Evolutionary conservation across 2,888 invertebrate species (phyloP).

Genomic region (Zaprionus obscuricornis): DNA sequence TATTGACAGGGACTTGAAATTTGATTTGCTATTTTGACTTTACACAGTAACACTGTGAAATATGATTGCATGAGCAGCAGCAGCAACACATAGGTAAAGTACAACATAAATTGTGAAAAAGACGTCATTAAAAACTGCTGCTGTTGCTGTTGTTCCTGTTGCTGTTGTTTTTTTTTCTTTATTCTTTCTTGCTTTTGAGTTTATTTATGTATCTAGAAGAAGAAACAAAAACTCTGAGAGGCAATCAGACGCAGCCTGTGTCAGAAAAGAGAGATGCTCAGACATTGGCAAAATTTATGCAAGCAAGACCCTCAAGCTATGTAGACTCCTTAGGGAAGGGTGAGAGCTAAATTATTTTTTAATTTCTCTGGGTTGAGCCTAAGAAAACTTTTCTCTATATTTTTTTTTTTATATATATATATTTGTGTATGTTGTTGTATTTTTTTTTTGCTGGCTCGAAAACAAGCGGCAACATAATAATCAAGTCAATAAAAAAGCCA

Average conservation of each 20-base stretch:
- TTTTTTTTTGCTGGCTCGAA: slow-evolving; percentile 30
- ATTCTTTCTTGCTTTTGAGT: too few species aligned
- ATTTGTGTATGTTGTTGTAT: background rate
- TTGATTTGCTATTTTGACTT: too few species aligned
- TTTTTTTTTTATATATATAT: background rate
- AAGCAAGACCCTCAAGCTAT: slow-evolving; percentile 49
- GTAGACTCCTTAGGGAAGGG: background rate
- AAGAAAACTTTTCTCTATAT: slow-evolving; percentile 55
- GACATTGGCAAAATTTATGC: slow-evolving; percentile 64
- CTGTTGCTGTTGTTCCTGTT: background rate
- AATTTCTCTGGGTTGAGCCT: slow-evolving; percentile 60
- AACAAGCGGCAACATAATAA: slow-evolving; percentile 78
- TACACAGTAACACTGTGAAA: slow-evolving; percentile 34
- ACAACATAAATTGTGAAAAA: slow-evolving; percentile 45
- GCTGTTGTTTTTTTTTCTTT: too few species aligned
- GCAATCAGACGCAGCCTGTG: slow-evolving; percentile 68
- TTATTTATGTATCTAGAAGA: slow-evolving; percentile 52
- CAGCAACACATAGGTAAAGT: background rate
- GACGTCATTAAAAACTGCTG: slow-evolving; percentile 47
- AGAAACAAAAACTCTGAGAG: slow-evolving; percentile 21
- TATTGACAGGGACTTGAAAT: slow-evolving; percentile 34
- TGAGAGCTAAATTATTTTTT: slow-evolving; percentile 77
- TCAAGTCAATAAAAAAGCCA: slow-evolving; percentile 79
- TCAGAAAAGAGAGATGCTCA: slow-evolving; percentile 14
- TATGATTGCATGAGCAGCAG: slow-evolving; percentile 44